These are phyloP conservation scores for Trochalopteron elliotii DNA, from an alignment of 2,113 vertebrate species.

Conservation along the genomic window DNA sequence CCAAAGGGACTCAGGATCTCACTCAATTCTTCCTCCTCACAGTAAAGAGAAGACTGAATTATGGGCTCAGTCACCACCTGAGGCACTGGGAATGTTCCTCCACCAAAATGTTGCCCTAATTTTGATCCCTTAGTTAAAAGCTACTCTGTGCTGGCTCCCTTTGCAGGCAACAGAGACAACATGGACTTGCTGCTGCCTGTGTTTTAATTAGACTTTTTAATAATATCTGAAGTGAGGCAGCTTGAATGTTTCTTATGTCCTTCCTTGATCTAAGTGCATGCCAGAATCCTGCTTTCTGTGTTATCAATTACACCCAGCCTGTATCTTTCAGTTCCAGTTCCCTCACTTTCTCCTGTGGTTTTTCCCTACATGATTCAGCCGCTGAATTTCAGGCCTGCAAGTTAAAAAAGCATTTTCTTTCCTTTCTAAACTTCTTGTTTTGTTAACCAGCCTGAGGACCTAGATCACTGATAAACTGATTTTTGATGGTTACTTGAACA, in stretches of 20 bases:
- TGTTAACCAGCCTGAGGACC: background rate
- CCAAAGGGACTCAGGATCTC: background rate
- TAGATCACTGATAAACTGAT: background rate
- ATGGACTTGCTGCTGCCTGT: background rate
- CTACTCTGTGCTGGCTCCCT: background rate
- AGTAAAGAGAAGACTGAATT: background rate
- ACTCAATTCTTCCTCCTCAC: background rate
- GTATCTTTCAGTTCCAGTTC: background rate
- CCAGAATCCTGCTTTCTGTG: background rate
- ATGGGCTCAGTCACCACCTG: background rate
- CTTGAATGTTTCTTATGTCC: background rate
- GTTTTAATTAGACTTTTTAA: constrained; percentile 28
- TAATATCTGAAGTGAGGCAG: background rate
- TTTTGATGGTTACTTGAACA: background rate
- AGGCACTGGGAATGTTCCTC: background rate
- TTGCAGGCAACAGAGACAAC: background rate
- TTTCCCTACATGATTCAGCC: background rate
- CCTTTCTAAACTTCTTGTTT: background rate
- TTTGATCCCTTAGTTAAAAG: background rate
- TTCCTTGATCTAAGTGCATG: background rate
- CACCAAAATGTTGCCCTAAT: background rate
- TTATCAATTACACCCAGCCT: background rate
- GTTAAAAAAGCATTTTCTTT: background rate
- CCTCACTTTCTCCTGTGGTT: background rate
- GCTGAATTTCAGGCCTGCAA: background rate